Conservation (phyloP, 1,140 invertebrate genomes). For the Drosophila sproati region DNA sequence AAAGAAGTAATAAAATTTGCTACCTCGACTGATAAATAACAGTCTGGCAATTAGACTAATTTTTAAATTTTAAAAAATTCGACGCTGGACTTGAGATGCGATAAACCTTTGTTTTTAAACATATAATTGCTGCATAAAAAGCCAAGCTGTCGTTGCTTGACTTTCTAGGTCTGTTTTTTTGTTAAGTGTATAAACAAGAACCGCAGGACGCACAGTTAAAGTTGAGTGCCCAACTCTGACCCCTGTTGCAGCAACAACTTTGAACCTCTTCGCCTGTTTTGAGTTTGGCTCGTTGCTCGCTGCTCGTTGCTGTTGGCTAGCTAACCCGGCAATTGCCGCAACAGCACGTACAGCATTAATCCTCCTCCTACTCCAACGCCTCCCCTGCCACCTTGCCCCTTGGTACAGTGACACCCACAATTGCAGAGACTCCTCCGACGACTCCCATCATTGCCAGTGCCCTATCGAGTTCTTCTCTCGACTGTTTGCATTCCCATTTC, state of each 20-base stretch:
- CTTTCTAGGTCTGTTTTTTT: not conserved
- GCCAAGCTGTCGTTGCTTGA: too few species aligned
- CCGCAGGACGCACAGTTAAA: constrained; percentile 3
- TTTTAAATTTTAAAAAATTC: too few species aligned
- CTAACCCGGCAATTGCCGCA: constrained; percentile 17
- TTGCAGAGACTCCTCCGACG: constrained; percentile 44
- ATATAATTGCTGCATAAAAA: too few species aligned
- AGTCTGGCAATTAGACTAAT: too few species aligned
- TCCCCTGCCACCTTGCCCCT: constrained; percentile 1
- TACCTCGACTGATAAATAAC: too few species aligned
- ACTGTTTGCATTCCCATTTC: constrained; percentile 30
- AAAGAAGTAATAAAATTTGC: too few species aligned
- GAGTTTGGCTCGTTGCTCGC: not conserved
- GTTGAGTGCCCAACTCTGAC: constrained; percentile 18
- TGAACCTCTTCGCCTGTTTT: constrained; percentile 17
- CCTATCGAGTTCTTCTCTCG: not conserved
- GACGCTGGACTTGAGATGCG: too few species aligned
- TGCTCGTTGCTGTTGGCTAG: not conserved
- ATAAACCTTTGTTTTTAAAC: too few species aligned
- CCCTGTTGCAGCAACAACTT: not conserved
- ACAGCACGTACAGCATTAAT: constrained; percentile 42
- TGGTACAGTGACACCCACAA: constrained; percentile 63
- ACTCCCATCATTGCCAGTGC: not conserved
- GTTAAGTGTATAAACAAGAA: constrained; percentile 12
- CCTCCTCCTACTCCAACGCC: constrained; percentile 1